Base-by-base conservation (phyloP, 2,797 vertebrate species). In the Podargus strigoides region DNA sequence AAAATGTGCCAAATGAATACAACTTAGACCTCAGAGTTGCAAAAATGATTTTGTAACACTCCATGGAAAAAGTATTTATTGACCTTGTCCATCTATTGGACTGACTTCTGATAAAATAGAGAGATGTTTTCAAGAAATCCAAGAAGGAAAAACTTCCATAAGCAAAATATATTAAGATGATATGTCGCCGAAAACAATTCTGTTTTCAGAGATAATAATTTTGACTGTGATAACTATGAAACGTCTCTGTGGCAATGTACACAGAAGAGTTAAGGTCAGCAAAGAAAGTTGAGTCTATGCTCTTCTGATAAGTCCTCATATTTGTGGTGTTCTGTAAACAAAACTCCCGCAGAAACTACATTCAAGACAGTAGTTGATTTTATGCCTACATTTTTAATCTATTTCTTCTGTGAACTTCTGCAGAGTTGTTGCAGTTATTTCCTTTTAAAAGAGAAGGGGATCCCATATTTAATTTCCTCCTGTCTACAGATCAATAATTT, bases 401-500 rank as follows among this genome's bases (percentile, higher is more conserved):
- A 26, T 67, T 92, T 87, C 49, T 90, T 87, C 52, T 63, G 28
- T 62, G 49, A 92, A 93, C 75, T 90, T 90, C 90, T 77, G 16
- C 16, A 55, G 67, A 87, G 59, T 72, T 85, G 49, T 74, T 90
- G 6, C 24, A 46, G 39, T 75, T 87, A 50, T 77, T 96, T 88
- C 58, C 79, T 95, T 90, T 92, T 94, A 91, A 94, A 97, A 80
- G 67, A 96, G 69, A 93, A 83, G 52, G n/a, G 44, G 67, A 84
- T 91, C 36, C 85, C 82, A 73, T 92, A 84, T 97, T 97, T 96
- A 70, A 96, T 96, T 96, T 97, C 85, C 83, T 95, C 26, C 83
- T 92, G 70, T 90, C 56, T 82, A 28, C 60, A 95, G 92, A 95
- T 94, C 90, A 96, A 94, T 97, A 96, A 95, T 82, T 90, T 94